These are phyloP conservation scores for Neolamprologus ventralis DNA, from an alignment of 2,113 vertebrate species.

Conservation along the genomic window DNA sequence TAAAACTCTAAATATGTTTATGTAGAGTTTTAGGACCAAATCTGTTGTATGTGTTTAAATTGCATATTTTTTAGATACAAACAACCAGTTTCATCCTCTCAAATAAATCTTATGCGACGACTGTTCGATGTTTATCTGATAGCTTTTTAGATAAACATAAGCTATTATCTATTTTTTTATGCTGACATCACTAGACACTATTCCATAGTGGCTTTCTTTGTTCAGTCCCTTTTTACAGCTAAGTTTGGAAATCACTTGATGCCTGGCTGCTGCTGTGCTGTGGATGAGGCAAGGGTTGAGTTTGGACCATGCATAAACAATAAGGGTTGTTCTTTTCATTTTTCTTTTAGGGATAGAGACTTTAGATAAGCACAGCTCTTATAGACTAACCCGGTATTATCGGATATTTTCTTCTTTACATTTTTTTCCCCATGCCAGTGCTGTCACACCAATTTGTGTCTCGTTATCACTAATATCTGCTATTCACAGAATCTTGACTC, in stretches of 20 bases:
- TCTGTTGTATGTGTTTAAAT: not conserved
- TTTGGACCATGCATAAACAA: not conserved
- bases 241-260: not conserved
- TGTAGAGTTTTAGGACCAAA: not conserved
- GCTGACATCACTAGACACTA: not conserved
- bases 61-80: not conserved
- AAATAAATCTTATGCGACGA: not conserved
- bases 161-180: not conserved
- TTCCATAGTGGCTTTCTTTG: not conserved
- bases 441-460: not conserved
- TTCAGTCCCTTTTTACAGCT: not conserved
- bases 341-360: not conserved
- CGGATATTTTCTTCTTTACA: not conserved
- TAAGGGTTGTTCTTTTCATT: rapidly evolving
- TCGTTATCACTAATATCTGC: not conserved
- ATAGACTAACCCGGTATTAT: not conserved
- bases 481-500: not conserved
- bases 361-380: not conserved
- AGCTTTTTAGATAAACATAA: not conserved
- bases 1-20: not conserved
- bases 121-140: not conserved
- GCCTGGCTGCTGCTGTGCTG: not conserved
- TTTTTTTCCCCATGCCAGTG: not conserved
- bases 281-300: not conserved
- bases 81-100: not conserved